A percentile compares a stretch with the other conserved stretches of the same genome.
These are phyloP conservation scores for Melanogrammus aeglefinus DNA, from an alignment of 2,797 vertebrate genomes.

Conservation along the genomic window DNA sequence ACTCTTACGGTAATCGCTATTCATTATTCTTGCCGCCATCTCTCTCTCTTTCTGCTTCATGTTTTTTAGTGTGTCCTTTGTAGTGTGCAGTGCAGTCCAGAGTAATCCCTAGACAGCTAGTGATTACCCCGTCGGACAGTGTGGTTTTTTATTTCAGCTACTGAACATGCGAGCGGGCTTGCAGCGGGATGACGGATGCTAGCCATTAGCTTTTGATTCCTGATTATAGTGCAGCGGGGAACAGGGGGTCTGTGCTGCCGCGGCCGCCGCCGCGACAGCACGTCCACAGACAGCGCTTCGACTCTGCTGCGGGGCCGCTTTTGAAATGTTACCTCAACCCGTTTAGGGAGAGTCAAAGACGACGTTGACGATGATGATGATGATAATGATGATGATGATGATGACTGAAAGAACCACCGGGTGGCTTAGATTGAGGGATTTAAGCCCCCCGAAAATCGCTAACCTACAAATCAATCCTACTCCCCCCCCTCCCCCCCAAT, in stretches of 20 bases:
- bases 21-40: conserved; percentile 25
- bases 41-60: conserved; percentile 13
- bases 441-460: conserved; percentile 51
- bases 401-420: conserved; percentile 13
- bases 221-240: conserved; percentile 63
- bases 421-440: conserved; percentile 47
- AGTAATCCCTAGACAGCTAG: conserved; percentile 63
- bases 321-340: conserved; percentile 34
- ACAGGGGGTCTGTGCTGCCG: conserved; percentile 64
- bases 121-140: conserved; percentile 70
- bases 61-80: not conserved
- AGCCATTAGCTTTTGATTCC: conserved; percentile 71
- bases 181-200: conserved; percentile 61
- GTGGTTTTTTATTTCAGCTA: conserved; percentile 49
- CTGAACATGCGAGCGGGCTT: conserved; percentile 62
- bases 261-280: conserved; percentile 51
- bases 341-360: conserved; percentile 40
- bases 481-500: conserved; percentile 45
- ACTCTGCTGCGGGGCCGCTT: conserved; percentile 32
- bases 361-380: conserved; percentile 21
- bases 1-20: conserved; percentile 15
- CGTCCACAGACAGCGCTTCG: conserved; percentile 62
- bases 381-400: no score
- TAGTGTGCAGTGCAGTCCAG: conserved; percentile 47
- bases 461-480: conserved; percentile 64